Conservation (phyloP, 2,888 invertebrate species). For the Rhagophthalmus giganteus region DNA sequence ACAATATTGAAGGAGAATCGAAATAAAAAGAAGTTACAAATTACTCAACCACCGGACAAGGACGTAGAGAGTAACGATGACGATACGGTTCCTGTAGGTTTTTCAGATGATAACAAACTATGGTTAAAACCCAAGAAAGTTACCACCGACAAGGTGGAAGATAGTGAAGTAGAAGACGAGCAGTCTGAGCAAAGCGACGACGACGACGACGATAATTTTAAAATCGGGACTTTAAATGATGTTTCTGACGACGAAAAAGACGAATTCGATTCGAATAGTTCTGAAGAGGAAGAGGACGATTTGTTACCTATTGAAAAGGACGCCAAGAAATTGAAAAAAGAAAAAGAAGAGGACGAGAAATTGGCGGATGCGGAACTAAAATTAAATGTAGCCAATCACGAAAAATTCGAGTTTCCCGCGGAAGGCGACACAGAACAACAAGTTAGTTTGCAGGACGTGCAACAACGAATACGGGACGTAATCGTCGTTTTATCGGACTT, state of each 20-base stretch:
- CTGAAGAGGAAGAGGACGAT: slow-evolving; percentile 62
- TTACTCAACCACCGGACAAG: not conserved
- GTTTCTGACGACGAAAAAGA: slow-evolving; percentile 45
- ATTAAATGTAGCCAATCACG: slow-evolving; percentile 75
- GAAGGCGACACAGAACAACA: slow-evolving; percentile 72
- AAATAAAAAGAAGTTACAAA: slow-evolving; percentile 31
- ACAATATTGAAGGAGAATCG: slow-evolving; percentile 52
- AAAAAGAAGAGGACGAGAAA: slow-evolving; percentile 69
- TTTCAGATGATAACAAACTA: slow-evolving; percentile 70
- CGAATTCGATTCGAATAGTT: slow-evolving; percentile 48
- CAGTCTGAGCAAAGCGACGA: slow-evolving; percentile 42
- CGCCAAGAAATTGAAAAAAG: slow-evolving; percentile 75
- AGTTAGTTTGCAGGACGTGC: slow-evolving; percentile 77
- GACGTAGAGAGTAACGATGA: slow-evolving; percentile 34
- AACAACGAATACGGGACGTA: slow-evolving; percentile 87
- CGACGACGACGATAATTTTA: slow-evolving; percentile 43
- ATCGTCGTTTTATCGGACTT: slow-evolving; percentile 81
- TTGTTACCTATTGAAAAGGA: slow-evolving; percentile 85
- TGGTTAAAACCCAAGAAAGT: slow-evolving; percentile 69
- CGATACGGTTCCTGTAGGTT: slow-evolving; percentile 54
- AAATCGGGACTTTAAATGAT: slow-evolving; percentile 45
- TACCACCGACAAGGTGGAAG: slow-evolving; percentile 33
- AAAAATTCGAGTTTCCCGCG: slow-evolving; percentile 78
- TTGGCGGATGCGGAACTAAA: slow-evolving; percentile 82
- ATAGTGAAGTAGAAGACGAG: slow-evolving; percentile 40